Percentiles rank a stretch among this genome's conserved stretches.
These are phyloP conservation scores for Meriones unguiculatus DNA, from an alignment of 2,113 vertebrate species.

Conservation along the genomic window DNA sequence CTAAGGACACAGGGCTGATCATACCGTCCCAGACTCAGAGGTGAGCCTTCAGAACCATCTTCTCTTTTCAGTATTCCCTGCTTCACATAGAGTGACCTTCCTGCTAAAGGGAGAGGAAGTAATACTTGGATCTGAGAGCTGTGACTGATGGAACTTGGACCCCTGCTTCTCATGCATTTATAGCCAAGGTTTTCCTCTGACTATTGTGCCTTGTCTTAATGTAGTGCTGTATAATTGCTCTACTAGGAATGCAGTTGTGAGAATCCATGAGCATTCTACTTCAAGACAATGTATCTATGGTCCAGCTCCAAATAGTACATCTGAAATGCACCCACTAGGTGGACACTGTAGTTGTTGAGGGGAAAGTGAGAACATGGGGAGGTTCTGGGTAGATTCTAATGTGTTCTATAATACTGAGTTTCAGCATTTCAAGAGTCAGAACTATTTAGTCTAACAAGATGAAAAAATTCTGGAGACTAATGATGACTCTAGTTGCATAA, in stretches of 20 bases:
- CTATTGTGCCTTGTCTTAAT: not conserved
- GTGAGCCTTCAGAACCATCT: not conserved
- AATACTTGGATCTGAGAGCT: not conserved
- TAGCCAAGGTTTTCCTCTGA: not conserved
- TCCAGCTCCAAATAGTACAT: not conserved
- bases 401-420: not conserved
- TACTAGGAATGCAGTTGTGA: not conserved
- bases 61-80: not conserved
- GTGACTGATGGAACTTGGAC: not conserved
- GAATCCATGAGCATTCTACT: not conserved
- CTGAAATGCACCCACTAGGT: not conserved
- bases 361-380: not conserved
- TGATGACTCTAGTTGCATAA: accelerated
- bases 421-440: not conserved
- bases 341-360: no score
- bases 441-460: not conserved
- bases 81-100: no score
- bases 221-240: accelerated
- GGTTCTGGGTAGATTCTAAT: not conserved
- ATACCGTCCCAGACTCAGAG: not conserved
- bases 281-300: not conserved
- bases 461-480: not conserved
- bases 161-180: not conserved
- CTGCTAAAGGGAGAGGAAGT: not conserved
- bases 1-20: not conserved